These are phyloP conservation scores for Atrichornis clamosus DNA, from an alignment of 2,113 vertebrate species.

Conservation along the genomic window DNA sequence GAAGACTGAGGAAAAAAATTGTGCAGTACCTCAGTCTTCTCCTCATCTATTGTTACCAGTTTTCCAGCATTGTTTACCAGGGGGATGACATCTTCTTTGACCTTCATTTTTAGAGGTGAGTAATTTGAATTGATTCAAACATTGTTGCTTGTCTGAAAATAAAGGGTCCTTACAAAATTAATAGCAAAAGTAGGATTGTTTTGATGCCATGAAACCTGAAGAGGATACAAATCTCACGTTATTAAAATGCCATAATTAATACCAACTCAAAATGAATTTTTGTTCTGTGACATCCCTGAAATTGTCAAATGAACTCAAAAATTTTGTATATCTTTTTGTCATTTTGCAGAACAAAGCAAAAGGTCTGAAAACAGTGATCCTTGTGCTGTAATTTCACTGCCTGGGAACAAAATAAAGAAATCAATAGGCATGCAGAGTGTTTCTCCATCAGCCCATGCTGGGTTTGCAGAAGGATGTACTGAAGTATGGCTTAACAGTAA, in stretches of 20 bases:
- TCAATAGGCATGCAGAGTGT: not conserved
- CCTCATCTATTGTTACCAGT: not conserved
- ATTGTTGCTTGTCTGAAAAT: not conserved
- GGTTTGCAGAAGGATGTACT: not conserved
- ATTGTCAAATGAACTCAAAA: not conserved
- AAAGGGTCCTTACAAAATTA: not conserved
- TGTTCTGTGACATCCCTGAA: not conserved
- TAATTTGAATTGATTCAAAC: not conserved
- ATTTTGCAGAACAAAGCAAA: not conserved
- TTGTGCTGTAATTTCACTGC: not conserved
- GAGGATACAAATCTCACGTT: not conserved
- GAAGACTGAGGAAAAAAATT: not conserved
- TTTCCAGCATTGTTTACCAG: not conserved
- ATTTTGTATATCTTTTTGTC: not conserved
- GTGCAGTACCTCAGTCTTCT: not conserved
- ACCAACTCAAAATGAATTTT: not conserved
- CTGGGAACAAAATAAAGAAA: constrained; percentile 37
- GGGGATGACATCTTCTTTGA: not conserved
- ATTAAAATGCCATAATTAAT: not conserved
- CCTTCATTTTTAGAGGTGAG: not conserved
- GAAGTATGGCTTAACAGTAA: constrained; percentile 34
- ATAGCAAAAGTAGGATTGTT: not conserved
- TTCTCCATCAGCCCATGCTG: not conserved
- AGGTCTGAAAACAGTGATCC: not conserved
- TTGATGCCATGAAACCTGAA: not conserved